phyloP scores from a whole-genome alignment of 2,888 invertebrate genomes.

The Drosophila pseudotalamancana region DNA sequence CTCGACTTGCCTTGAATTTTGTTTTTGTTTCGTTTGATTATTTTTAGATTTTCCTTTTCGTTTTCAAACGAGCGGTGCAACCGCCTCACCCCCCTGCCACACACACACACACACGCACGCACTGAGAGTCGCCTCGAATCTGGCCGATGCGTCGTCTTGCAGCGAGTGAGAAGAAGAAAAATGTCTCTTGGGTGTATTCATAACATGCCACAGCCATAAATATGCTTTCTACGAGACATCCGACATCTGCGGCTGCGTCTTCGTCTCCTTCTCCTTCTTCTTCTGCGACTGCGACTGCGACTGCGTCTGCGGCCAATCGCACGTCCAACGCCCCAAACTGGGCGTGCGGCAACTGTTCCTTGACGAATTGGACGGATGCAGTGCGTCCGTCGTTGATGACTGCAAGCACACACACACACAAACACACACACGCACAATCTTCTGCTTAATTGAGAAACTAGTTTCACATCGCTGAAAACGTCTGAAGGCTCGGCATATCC shows the following conservation, averaged over 20 bases:
- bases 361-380: conserved; percentile 80
- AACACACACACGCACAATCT: conserved; percentile 39
- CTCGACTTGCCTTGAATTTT: conserved; percentile 31
- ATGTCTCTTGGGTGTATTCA: conserved; percentile 80
- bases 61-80: conserved; percentile 59
- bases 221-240: conserved; percentile 73
- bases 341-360: conserved; percentile 71
- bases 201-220: conserved; percentile 78
- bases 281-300: conserved; percentile 13
- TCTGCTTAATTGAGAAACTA: conserved; percentile 75
- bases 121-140: conserved; percentile 2
- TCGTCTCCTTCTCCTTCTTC: background rate
- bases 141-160: conserved; percentile 15
- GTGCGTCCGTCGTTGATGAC: conserved; percentile 58
- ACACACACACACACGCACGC: background rate
- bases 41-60: conserved; percentile 73
- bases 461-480: conserved; percentile 55
- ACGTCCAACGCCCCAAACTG: conserved; percentile 59
- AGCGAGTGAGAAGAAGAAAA: conserved; percentile 76
- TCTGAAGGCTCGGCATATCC: conserved; percentile 25
- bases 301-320: conserved; percentile 57
- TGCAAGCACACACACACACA: conserved; percentile 19
- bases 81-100: background rate
- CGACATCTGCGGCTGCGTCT: conserved; percentile 48
- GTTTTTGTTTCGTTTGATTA: conserved; percentile 45